These are phyloP conservation scores for Psittacara wagleri DNA, from an alignment of 2,113 vertebrate genomes.

Conservation along the genomic window DNA sequence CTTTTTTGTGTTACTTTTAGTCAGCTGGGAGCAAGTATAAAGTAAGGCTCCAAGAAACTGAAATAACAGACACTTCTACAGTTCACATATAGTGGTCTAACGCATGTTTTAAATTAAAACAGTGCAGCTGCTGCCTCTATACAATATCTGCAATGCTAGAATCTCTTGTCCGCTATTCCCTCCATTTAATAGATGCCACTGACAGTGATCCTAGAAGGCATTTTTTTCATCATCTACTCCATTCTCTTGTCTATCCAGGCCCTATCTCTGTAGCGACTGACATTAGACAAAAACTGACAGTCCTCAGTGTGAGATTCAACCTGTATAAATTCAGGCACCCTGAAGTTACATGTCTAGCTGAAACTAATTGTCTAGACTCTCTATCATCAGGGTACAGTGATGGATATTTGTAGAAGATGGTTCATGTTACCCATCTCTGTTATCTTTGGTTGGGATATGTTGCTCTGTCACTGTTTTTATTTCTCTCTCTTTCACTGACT, in stretches of 20 bases:
- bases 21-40: not conserved
- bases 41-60: not conserved
- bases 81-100: not conserved
- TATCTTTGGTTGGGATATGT: not conserved
- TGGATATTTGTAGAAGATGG: not conserved
- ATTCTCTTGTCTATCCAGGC: not conserved
- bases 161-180: not conserved
- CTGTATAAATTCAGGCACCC: not conserved
- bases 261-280: not conserved
- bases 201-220: slow-evolving; percentile 18
- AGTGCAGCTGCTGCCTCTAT: not conserved
- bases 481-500: not conserved
- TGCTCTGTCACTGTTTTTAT: not conserved
- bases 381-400: not conserved
- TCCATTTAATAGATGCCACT: slow-evolving; percentile 23
- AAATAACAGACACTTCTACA: not conserved
- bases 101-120: slow-evolving; percentile 22
- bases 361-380: not conserved
- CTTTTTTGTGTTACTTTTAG: slow-evolving; percentile 10
- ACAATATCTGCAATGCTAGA: not conserved
- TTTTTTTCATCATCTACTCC: slow-evolving; percentile 23
- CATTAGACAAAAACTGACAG: slow-evolving; percentile 2
- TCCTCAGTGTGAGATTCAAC: not conserved
- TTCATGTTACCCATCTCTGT: not conserved
- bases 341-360: not conserved